Base-by-base conservation (phyloP, 2,888 invertebrate species). In the Graphium colonna region DNA sequence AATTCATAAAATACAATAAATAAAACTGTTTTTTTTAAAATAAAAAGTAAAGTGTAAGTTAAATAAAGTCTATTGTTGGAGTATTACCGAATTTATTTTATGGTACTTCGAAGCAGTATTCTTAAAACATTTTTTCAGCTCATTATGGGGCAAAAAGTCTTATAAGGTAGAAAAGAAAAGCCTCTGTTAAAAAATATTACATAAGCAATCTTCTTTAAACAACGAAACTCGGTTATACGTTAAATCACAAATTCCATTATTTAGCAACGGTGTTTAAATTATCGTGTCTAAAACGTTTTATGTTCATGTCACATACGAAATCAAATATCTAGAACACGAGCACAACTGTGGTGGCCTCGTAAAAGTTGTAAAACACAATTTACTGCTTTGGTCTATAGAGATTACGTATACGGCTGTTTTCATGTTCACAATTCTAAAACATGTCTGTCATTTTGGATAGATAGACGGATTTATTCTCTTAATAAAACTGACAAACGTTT, bases 301-400 rank as follows among this genome's bases (percentile, higher is more conserved):
- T 31, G 43, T 48, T 39, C 39, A n/a, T 31, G 48, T 53, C 43
- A 46, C 47, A 53, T 31, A 53, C 48, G 39, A 49, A 53, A 53
- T 53, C 48, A 53, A 53, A 53, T 53, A 53, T 53, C 53, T 53
- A 9, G 43, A 39, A 53, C 48, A 18, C 43, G 43, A 10, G 15
- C 39, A 53, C 39, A 43, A 53, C 39, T 44, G 47, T 21, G 48
- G 48, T 39, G 16, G 15, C 43, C 53, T 53, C 53, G 48, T 53
- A 53, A 53, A 53, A 53, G 53, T 53, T 53, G 48, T 53, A 53
- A 53, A 53, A 53, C 53, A 53, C 53, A 53, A 53, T 53, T 53
- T 53, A 53, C 53, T 18, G 44, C 53, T 49, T 28, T 28, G 28
- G 43, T 44, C 53, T 49, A 43, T 39, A 49, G 53, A 44, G 53